Base-by-base conservation (phyloP, 2,888 invertebrate species). In the Drosophila cognata region DNA sequence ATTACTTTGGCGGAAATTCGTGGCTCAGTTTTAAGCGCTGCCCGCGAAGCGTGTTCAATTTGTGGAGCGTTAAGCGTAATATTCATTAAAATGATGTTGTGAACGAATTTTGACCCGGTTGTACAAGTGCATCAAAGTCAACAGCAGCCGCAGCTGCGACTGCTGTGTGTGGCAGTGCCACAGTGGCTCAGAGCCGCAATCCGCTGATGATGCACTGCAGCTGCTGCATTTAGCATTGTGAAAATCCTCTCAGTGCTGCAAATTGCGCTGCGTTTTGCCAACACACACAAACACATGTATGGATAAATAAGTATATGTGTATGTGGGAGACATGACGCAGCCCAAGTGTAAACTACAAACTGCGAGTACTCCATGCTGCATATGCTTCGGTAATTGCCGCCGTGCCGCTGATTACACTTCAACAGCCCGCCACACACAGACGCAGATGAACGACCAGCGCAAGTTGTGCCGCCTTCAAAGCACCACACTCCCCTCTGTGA, bases 361-460 rank as follows among this genome's bases (percentile, higher is more conserved):
- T 81, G 73, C 61, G 81, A 76, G 78, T 60, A 80, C 81, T 79
- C 58, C 72, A 74, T 88, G 85, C 85, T 75, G 85, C 78, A 74
- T 81, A 80, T 88, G 89, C 85, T 80, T 88, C 75, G 72, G 85
- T 85, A 85, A 85, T 85, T 85, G 88, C 89, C 89, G 89, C 85
- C 85, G 85, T 82, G 89, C 90, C 88, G 85, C 89, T 89, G 89
- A 85, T 85, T 85, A 85, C 89, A 85, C 89, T 85, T 85, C 89
- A 89, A 82, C 89, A 76, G 85, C 77, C 79, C 75, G 73, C 68
- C 81, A 83, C 77, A 80, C 53, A 71, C 71, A 78, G 62, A 75
- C 78, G 55, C 68, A 81, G 69, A 77, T 81, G 77, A 77, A 77
- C 79, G 79, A 73, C 81, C 79, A 81, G 77, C 81, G 71, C 74